A percentile compares a stretch with the other conserved stretches of the same genome.
Evolutionary conservation across 2,888 invertebrate species (phyloP).

Genomic region (Xestia xanthographa): DNA sequence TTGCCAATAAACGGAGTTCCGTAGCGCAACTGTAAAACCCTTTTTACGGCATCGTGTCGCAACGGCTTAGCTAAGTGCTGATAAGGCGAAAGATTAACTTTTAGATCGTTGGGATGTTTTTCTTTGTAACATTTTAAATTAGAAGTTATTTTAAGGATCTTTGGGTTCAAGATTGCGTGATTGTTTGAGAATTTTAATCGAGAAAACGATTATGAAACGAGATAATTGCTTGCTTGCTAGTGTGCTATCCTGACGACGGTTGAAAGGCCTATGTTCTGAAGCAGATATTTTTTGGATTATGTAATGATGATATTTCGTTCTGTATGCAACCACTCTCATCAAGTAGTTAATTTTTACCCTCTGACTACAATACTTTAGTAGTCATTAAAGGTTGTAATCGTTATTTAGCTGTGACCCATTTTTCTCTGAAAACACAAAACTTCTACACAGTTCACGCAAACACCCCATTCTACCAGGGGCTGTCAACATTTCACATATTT

Average conservation of each 20-base stretch:
- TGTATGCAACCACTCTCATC: not conserved
- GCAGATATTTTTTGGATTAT: not conserved
- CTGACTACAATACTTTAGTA: not conserved
- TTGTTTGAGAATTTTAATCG: constrained; percentile 2
- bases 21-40: constrained; percentile 72
- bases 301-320: not conserved
- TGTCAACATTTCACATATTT: constrained; percentile 25
- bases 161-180: constrained; percentile 10
- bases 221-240: not conserved
- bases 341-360: not conserved
- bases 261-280: not conserved
- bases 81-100: constrained; percentile 76
- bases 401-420: not conserved
- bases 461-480: not conserved
- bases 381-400: too few species aligned
- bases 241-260: not conserved
- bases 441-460: not conserved
- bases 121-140: constrained; percentile 59
- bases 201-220: not conserved
- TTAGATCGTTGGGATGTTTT: constrained; percentile 61
- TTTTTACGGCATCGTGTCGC: constrained; percentile 73
- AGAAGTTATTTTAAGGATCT: constrained; percentile 7
- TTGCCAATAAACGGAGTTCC: constrained; percentile 78
- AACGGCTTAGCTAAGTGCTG: constrained; percentile 72
- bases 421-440: not conserved